Evolutionary conservation across 2,113 vertebrate species (phyloP).

Genomic region (Corythaixoides concolor): DNA sequence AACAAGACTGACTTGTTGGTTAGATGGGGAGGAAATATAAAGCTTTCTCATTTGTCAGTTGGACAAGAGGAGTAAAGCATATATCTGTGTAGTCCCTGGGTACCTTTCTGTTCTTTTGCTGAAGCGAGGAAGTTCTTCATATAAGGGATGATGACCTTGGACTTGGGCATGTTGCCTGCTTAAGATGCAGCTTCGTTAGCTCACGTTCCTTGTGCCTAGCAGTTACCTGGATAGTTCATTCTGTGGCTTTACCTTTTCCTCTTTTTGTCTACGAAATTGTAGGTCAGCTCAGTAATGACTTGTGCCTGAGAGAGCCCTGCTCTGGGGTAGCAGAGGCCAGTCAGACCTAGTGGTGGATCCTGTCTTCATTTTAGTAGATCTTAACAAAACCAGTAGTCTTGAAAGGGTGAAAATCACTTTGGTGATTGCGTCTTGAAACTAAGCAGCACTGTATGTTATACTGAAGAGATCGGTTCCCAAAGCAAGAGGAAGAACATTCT

Average conservation of each 20-base stretch:
- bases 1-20: not conserved
- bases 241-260: not conserved
- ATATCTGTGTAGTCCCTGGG: not conserved
- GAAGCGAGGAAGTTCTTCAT: not conserved
- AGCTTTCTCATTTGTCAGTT: not conserved
- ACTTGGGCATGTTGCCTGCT: not conserved
- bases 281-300: not conserved
- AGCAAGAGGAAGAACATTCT: not conserved
- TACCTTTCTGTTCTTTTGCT: not conserved
- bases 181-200: not conserved
- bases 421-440: not conserved
- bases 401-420: not conserved
- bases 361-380: not conserved
- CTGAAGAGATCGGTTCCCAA: not conserved
- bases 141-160: not conserved
- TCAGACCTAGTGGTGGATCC: not conserved
- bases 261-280: not conserved
- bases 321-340: not conserved
- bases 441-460: not conserved
- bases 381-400: not conserved
- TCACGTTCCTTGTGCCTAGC: not conserved
- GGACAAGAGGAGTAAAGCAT: not conserved
- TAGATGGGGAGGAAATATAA: not conserved
- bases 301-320: not conserved
- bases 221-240: not conserved